Evolutionary conservation across 2,797 vertebrate species (phyloP).

Genomic region (Mareca penelope): DNA sequence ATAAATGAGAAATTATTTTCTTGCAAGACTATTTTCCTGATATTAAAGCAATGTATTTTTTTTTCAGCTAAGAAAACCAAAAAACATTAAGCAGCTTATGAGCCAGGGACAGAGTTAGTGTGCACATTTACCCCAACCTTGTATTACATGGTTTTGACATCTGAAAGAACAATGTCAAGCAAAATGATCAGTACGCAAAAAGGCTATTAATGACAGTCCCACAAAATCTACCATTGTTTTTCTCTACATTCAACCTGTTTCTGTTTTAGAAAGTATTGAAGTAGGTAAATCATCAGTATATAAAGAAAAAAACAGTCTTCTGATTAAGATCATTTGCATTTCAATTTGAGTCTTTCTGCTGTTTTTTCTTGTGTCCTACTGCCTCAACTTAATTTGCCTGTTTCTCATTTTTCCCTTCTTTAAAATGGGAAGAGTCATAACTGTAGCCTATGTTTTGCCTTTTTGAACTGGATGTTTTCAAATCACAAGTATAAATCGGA

Average conservation of each 20-base stretch:
- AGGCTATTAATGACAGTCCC: background rate
- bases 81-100: background rate
- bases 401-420: background rate
- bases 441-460: background rate
- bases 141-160: background rate
- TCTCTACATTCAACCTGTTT: background rate
- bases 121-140: background rate
- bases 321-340: background rate
- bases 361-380: background rate
- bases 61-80: background rate
- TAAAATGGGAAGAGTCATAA: background rate
- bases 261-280: background rate
- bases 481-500: background rate
- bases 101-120: background rate
- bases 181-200: background rate
- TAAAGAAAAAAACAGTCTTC: background rate
- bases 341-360: background rate
- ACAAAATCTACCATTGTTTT: background rate
- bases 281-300: background rate
- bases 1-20: background rate
- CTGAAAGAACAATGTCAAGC: background rate
- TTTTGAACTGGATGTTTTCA: background rate
- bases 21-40: background rate
- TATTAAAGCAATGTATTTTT: background rate
- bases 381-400: background rate